Conservation (phyloP, 2,113 vertebrate species). For the Marmota flaviventris region DNA sequence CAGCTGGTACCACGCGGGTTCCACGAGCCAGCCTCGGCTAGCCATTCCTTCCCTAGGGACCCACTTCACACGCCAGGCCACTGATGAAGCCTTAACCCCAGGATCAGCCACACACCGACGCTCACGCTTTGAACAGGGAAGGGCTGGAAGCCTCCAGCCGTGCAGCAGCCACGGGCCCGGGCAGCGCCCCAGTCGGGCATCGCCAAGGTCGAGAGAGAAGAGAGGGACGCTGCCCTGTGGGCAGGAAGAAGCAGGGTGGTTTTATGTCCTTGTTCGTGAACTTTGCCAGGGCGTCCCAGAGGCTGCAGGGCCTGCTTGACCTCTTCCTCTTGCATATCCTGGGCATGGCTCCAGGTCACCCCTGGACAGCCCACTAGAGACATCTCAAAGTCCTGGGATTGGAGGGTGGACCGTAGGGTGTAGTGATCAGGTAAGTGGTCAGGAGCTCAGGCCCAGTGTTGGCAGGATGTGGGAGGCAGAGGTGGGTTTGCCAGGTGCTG, state of each 20-base stretch:
- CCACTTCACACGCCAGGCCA: background rate
- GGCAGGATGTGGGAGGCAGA: background rate
- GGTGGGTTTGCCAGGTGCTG: background rate
- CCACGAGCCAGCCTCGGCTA: no score
- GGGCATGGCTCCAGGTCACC: background rate
- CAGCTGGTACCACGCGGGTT: no score
- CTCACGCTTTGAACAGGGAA: background rate
- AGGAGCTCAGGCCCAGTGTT: background rate
- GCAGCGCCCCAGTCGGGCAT: no score
- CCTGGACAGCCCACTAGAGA: background rate
- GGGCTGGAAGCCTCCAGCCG: no score
- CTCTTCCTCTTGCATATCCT: background rate
- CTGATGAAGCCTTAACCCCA: no score
- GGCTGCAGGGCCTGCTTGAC: background rate
- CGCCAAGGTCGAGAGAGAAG: background rate
- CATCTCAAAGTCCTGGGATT: background rate
- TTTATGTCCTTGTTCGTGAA: background rate
- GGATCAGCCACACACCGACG: background rate
- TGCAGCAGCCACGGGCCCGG: no score
- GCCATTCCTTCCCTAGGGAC: background rate
- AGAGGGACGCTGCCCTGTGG: background rate
- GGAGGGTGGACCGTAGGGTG: rapidly evolving
- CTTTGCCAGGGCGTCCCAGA: background rate
- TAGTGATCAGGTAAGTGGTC: background rate
- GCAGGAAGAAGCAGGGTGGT: background rate